Percentiles rank a stretch among this genome's conserved stretches.
phyloP scores from a whole-genome alignment of 2,888 invertebrate genomes.

The Cryptocheilus praepositus region DNA sequence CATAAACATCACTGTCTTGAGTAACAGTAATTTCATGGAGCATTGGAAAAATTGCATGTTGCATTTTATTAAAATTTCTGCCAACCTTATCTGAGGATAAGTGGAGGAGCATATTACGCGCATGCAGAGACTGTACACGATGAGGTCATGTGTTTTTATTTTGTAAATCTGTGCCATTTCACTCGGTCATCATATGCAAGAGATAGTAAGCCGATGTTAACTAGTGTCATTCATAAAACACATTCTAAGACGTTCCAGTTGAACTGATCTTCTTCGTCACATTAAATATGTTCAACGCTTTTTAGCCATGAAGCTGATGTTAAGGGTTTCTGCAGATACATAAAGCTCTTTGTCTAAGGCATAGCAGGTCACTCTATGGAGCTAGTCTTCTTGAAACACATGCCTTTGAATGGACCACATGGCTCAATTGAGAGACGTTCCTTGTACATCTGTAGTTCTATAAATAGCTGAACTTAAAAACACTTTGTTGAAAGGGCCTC shows the following conservation, averaged over 20 bases:
- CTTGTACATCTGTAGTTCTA: conserved; percentile 53
- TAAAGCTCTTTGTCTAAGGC: not conserved
- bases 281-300: not conserved
- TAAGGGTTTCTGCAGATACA: conserved; percentile 3
- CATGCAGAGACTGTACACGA: not conserved
- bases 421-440: conserved; percentile 52
- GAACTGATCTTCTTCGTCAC: not conserved
- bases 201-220: too few relatives aligned
- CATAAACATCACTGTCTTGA: too few relatives aligned
- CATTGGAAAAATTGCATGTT: too few relatives aligned
- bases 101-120: not conserved
- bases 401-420: conserved; percentile 63
- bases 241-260: not conserved
- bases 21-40: too few relatives aligned
- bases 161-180: too few relatives aligned
- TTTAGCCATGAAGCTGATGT: not conserved
- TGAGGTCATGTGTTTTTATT: too few relatives aligned
- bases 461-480: conserved; percentile 49
- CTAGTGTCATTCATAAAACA: too few relatives aligned
- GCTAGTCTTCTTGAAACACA: conserved; percentile 52
- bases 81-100: too few relatives aligned
- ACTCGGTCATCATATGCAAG: too few relatives aligned
- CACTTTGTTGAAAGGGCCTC: conserved; percentile 15
- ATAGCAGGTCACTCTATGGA: conserved; percentile 9
- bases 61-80: too few relatives aligned